Conservation (phyloP, 2,797 vertebrate genomes). For the Margarornis squamiger region DNA sequence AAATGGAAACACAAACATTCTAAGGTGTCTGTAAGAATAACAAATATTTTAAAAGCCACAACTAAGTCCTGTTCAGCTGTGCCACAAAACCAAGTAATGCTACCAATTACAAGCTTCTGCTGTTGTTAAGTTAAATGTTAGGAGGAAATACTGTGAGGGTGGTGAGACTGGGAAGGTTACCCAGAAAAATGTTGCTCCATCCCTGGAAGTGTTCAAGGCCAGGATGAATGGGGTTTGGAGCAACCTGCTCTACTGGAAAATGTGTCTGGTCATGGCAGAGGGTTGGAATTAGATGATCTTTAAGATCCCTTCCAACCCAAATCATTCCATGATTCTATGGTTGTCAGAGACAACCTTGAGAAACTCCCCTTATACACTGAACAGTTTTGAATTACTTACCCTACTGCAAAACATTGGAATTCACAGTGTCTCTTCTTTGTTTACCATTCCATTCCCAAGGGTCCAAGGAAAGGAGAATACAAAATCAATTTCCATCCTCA, state of each 20-base stretch:
- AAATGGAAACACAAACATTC: background rate
- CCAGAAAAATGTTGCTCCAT: background rate
- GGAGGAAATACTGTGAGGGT: background rate
- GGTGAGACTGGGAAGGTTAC: background rate
- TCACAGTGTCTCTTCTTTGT: background rate
- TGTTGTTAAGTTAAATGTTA: background rate
- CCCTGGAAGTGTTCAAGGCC: background rate
- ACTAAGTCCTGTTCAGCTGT: background rate
- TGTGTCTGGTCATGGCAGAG: background rate
- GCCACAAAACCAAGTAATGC: background rate
- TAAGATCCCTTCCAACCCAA: background rate
- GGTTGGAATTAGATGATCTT: background rate
- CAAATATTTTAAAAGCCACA: background rate
- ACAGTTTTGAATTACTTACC: conserved; percentile 1
- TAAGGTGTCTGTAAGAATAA: background rate
- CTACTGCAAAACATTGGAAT: background rate
- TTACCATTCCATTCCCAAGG: background rate
- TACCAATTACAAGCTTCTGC: background rate
- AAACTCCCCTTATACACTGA: background rate
- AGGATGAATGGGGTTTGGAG: background rate
- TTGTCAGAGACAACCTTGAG: background rate
- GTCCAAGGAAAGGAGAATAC: background rate
- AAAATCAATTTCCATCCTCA: background rate
- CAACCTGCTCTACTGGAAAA: rapidly evolving
- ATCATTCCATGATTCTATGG: background rate